A percentile compares a stretch with the other conserved stretches of the same genome.
These are phyloP conservation scores for Fregetta grallaria DNA, from an alignment of 2,113 vertebrate genomes.

Conservation along the genomic window DNA sequence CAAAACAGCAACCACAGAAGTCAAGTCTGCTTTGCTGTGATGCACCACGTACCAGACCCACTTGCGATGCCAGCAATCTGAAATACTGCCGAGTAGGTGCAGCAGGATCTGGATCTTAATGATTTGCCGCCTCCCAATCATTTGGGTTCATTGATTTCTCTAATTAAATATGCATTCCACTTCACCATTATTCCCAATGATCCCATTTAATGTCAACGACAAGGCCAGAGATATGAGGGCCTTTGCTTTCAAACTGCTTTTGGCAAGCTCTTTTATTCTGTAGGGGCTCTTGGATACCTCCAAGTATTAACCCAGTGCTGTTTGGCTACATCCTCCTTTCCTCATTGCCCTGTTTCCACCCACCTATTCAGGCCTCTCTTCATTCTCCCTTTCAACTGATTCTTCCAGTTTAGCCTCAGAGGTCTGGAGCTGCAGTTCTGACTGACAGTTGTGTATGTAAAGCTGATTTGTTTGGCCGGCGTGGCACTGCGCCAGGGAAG, in stretches of 20 bases:
- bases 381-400: background rate
- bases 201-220: background rate
- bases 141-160: conserved; percentile 24
- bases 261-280: background rate
- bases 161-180: conserved; percentile 36
- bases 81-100: background rate
- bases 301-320: background rate
- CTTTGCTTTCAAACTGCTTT: background rate
- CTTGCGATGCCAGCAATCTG: background rate
- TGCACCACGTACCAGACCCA: fast-evolving
- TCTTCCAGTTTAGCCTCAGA: background rate
- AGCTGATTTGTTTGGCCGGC: background rate
- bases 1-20: background rate
- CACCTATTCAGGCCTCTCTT: background rate
- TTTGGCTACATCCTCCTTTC: background rate
- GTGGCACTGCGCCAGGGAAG: background rate
- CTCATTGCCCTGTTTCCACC: background rate
- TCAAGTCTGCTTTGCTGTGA: background rate
- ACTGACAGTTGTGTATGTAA: background rate
- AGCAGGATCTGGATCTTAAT: background rate
- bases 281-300: background rate
- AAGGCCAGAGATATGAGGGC: background rate
- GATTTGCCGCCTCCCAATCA: conserved; percentile 2
- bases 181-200: conserved; percentile 25
- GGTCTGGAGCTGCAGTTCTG: background rate